Percentiles rank a stretch among this genome's conserved stretches.
These are phyloP conservation scores for Pachypeltis micranthus DNA, from an alignment of 1,140 invertebrate genomes.

Conservation along the genomic window DNA sequence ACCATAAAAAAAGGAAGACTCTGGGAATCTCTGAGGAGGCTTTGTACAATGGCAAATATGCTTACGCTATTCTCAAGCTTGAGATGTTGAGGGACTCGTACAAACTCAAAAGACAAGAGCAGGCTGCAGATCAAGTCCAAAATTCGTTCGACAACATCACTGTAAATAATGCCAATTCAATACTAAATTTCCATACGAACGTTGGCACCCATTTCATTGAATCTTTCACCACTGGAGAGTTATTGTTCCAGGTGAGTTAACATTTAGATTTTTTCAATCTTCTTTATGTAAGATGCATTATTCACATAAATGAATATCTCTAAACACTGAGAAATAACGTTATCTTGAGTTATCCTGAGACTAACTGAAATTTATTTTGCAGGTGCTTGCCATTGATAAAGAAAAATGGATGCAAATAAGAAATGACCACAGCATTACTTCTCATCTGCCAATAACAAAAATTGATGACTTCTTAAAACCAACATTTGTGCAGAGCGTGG, in stretches of 20 bases:
- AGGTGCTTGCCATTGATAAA: background rate
- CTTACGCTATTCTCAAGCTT: background rate
- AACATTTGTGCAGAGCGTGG: background rate
- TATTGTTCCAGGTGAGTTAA: background rate
- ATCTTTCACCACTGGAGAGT: background rate
- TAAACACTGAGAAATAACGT: background rate
- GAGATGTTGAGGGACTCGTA: background rate
- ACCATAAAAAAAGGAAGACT: background rate
- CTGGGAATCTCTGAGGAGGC: background rate
- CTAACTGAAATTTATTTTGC: background rate
- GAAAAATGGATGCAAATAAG: too few species aligned
- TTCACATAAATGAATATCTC: background rate
- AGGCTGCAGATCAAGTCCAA: background rate
- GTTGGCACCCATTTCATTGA: background rate
- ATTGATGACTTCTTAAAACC: background rate
- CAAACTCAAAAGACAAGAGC: background rate
- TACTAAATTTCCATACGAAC: background rate
- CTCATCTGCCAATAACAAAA: background rate
- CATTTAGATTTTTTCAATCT: background rate
- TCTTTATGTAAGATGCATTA: background rate
- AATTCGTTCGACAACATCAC: background rate
- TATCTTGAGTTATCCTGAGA: background rate
- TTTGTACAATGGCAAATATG: background rate
- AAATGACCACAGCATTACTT: too few species aligned
- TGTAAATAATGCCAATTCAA: background rate